Conservation (phyloP, 1,140 invertebrate genomes). For the Drosophila cardini region DNA sequence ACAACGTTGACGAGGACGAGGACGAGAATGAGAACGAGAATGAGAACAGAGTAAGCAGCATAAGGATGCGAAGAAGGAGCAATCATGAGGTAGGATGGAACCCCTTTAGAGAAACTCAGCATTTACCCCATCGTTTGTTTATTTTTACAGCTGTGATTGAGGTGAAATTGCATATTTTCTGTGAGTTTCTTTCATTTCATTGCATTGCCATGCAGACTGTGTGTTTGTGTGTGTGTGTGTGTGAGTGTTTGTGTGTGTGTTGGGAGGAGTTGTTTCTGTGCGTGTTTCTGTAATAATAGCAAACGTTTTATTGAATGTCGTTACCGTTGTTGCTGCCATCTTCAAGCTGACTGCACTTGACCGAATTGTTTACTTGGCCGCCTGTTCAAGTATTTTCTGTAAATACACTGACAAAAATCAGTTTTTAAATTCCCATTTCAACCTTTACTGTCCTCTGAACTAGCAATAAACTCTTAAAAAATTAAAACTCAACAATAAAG, state of each 20-base stretch:
- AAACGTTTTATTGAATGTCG: conserved; percentile 80
- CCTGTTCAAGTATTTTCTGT: neutral
- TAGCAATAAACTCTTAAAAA: too few species aligned
- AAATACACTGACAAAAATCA: neutral
- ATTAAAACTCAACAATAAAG: too few species aligned
- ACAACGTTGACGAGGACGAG: conserved; percentile 30
- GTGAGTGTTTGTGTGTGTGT: neutral
- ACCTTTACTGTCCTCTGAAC: too few species aligned
- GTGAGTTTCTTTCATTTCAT: conserved; percentile 75
- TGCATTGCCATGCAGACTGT: conserved; percentile 47
- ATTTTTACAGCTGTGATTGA: conserved; percentile 82
- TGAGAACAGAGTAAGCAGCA: neutral
- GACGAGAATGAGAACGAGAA: neutral
- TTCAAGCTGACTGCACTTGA: conserved; percentile 42
- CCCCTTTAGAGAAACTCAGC: conserved; percentile 33
- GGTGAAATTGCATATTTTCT: conserved; percentile 83
- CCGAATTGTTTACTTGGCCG: conserved; percentile 22
- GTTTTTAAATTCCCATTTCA: too few species aligned
- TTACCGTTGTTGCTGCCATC: conserved; percentile 19
- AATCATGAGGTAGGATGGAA: neutral
- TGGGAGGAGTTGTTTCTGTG: neutral
- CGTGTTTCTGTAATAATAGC: conserved; percentile 59
- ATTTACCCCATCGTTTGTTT: conserved; percentile 72
- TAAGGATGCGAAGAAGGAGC: neutral
- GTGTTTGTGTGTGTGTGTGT: neutral